Base-by-base conservation (phyloP, 1,140 invertebrate genomes). In the Drosophila pandora region DNA sequence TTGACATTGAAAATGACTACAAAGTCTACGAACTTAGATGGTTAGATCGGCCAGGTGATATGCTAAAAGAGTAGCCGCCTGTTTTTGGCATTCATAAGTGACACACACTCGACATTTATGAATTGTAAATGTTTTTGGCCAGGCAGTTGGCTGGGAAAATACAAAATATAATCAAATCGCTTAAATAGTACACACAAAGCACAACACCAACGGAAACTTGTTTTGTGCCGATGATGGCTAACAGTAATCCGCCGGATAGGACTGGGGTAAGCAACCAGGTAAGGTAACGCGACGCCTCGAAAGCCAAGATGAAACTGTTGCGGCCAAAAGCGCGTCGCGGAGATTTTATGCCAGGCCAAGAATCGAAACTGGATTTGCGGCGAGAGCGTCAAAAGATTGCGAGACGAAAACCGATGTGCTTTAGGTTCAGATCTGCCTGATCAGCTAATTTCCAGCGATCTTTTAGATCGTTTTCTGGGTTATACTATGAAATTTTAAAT, bases 281-380 rank as follows among this genome's bases (percentile, higher is more conserved):
- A 43, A 25, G 52, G 30, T 34, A 50, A 47, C 43, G 56, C 25
- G 52, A 73, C 58, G 76, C 84, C 79, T 89, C 76, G 48, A 88
- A 83, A 73, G 83, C 77, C 49, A 68, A 79, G 84, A 83, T 75
- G 79, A 88, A 79, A 88, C 84, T 88, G 83, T 88, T 88, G 76
- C 65, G 72, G 67, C 76, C 79, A 73, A 89, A 79, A 89, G 84
- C 79, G 68, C 67, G 71, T 39, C 60, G 43, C 62, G 45, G 68
- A 79, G 84, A 83, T 83, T 88, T 74, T 88, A 88, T 88, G 76
- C 49, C 84, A 70, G 60, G 83, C 79, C 79, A 89, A 88, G 83
- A 89, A 88, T 88, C 55, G 49, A 70, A 81, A 87, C 70, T 74
- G 49, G 62, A 62, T 72, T 72, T 60, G 22, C 13, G 43, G 32